These are phyloP conservation scores for Psammodynastes pulverulentus DNA, from an alignment of 2,113 vertebrate genomes.

Conservation along the genomic window DNA sequence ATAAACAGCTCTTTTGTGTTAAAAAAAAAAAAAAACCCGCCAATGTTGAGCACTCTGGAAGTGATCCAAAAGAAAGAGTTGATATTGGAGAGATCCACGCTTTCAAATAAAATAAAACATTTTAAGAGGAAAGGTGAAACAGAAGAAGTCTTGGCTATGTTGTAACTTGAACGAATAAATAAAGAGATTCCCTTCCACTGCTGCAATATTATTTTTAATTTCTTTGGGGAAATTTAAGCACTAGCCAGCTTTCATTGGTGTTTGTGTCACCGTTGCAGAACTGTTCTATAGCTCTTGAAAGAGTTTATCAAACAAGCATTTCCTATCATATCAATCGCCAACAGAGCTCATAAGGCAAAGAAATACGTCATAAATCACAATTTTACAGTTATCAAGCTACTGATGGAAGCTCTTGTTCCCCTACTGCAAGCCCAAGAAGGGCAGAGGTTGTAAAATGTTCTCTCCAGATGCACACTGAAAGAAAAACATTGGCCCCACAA, in stretches of 20 bases:
- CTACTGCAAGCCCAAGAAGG: slow-evolving; percentile 17
- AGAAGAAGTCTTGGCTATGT: too few relatives aligned
- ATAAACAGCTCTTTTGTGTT: not conserved
- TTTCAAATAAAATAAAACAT: not conserved
- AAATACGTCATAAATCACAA: not conserved
- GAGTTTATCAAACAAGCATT: not conserved
- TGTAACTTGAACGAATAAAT: too few relatives aligned
- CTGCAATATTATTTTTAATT: not conserved
- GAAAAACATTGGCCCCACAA: slow-evolving; percentile 39
- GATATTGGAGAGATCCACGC: not conserved
- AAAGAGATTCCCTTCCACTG: too few relatives aligned
- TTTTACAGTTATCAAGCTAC: not conserved
- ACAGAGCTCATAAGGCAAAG: slow-evolving; percentile 2
- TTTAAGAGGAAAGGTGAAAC: not conserved
- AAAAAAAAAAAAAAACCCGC: not conserved
- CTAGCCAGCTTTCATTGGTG: not conserved
- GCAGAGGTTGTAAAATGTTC: slow-evolving; percentile 26
- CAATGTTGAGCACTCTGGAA: not conserved
- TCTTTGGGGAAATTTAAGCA: not conserved
- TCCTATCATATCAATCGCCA: not conserved
- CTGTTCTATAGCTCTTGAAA: not conserved
- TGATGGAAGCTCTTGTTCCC: not conserved
- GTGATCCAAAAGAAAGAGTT: not conserved
- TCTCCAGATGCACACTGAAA: slow-evolving; percentile 26
- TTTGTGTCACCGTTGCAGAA: not conserved